Evolutionary conservation across 1,140 invertebrate species (phyloP).

Genomic region (Caenorhabditis remanei): DNA sequence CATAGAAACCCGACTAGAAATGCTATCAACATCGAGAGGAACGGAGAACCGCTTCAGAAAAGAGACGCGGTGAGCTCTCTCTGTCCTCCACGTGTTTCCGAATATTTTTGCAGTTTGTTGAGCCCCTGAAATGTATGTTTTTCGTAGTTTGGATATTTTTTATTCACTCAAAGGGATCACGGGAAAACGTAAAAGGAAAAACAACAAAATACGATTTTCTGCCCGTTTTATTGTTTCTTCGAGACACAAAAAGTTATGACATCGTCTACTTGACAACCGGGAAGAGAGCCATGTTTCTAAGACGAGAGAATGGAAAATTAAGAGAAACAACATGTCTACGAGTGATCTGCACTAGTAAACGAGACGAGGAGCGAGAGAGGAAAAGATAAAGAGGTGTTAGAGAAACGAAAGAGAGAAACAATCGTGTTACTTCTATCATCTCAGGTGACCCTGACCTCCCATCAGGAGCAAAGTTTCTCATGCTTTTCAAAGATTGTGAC

Average conservation of each 20-base stretch:
- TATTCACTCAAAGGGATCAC: not conserved
- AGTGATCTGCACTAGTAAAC: not conserved
- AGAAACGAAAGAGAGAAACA: not conserved
- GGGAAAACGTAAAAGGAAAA: not conserved
- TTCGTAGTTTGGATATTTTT: not conserved
- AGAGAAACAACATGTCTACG: not conserved
- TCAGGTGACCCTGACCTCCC: not conserved
- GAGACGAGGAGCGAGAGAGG: not conserved
- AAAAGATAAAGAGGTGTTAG: not conserved
- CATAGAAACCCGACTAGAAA: constrained; percentile 59
- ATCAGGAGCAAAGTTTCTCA: not conserved
- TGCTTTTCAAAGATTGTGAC: not conserved
- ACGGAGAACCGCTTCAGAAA: not conserved
- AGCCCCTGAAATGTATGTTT: not conserved
- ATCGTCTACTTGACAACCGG: not conserved
- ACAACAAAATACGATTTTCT: not conserved
- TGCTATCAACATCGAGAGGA: constrained; percentile 30
- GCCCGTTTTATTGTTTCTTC: not conserved
- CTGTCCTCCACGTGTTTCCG: not conserved
- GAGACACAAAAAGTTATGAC: not conserved
- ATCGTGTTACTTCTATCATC: not conserved
- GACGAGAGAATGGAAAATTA: not conserved
- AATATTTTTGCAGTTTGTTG: not conserved
- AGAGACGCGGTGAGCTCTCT: not conserved
- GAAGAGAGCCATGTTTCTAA: not conserved